Base-by-base conservation (phyloP, 2,113 vertebrate genomes). In the Astatotilapia flaviijosephi region DNA sequence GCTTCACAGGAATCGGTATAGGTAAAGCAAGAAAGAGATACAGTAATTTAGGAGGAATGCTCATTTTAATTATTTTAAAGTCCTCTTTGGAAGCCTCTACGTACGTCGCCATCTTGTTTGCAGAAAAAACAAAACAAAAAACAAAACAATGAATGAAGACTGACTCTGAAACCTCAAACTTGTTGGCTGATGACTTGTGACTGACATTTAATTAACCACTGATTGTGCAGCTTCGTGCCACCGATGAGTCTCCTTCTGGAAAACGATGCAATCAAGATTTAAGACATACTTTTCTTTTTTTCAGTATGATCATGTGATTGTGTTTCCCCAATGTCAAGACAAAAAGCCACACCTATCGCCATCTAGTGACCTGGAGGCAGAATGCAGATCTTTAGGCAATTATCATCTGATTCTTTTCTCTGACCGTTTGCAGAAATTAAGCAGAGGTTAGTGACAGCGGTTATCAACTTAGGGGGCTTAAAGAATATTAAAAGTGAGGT, bases 1-100 rank as follows among this genome's bases (percentile, higher is more conserved):
- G 56, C 26, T 31, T 60, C 26, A 31, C 26, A 60, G 56, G 0
- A 60, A 17, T 60, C 8, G 2, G 56, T 60, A 60, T 0, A 17
- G 56, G 14, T 60, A 33, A 60, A 33, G 28, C 8, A 60, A 33
- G 28, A 60, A 60, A 19, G 56, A 60, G 56, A 60, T 15, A 56
- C 54, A 28, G 54, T 56, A 56, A 15, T 0, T 45, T 45, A 15
- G 13, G 42, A 2, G 13, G 28, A 60, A 19, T 19, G 56, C 9
- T 60, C 9, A 60, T 6, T 62, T 33, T 11, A 62, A 62, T 62
- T 19, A 33, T 62, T 62, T 11, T 0, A 60, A 60, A 60, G 56
- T 60, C 56, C 28, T 60, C 56, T 60, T 60, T 60, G 15, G 0
- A 62, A 33, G 40, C 40, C 68, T 73, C 13, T 6, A 2, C 0